A percentile compares a stretch with the other conserved stretches of the same genome.
phyloP scores from a whole-genome alignment of 2,113 vertebrate species.

The Pogonocichla stellata region DNA sequence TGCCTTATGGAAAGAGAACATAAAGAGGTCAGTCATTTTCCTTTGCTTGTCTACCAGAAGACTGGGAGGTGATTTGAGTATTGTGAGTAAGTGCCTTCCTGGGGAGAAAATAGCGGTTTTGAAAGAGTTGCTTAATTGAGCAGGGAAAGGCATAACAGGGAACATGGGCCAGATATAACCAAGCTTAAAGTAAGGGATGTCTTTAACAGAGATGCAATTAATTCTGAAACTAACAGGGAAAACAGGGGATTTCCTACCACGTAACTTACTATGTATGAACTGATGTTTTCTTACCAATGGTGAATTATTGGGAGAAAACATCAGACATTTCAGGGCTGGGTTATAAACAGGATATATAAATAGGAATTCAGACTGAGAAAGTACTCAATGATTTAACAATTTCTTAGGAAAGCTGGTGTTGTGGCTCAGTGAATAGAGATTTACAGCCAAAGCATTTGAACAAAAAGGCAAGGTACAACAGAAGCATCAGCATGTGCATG shows the following conservation, averaged over 20 bases:
- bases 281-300: not conserved
- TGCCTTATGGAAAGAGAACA: not conserved
- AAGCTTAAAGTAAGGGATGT: not conserved
- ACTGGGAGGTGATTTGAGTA: not conserved
- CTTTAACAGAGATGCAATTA: not conserved
- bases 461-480: not conserved
- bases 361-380: not conserved
- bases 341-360: not conserved
- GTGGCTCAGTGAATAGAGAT: not conserved
- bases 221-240: not conserved
- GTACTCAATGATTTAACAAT: not conserved
- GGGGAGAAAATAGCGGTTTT: not conserved
- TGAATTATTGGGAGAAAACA: not conserved
- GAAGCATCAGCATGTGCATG: not conserved
- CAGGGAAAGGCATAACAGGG: not conserved
- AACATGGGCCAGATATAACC: not conserved
- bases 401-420: not conserved
- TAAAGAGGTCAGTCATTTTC: conserved; percentile 10
- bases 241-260: not conserved
- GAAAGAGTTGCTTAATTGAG: not conserved
- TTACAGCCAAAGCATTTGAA: not conserved
- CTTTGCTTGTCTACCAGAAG: not conserved
- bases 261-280: not conserved
- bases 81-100: not conserved
- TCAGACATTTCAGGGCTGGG: not conserved